Evolutionary conservation across 2,797 vertebrate genomes (phyloP), one percentile per base, ranked within the genome.

Genomic region (Diceros bicornis): DNA sequence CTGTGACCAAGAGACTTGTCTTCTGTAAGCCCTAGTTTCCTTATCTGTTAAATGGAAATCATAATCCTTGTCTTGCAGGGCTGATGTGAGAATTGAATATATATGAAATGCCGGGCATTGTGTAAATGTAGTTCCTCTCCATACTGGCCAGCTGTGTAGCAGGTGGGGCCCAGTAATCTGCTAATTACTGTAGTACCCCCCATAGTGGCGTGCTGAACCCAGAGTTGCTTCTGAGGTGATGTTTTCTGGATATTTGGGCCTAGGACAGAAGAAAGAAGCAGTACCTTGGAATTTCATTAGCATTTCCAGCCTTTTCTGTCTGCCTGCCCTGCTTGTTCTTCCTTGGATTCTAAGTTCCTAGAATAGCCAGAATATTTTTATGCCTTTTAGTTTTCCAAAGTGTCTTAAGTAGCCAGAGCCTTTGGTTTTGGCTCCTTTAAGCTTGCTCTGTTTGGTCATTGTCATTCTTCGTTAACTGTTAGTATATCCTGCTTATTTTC

Each of bases 301-400:
- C 20, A 59, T 71, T 96, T 96, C 69, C 57, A 23, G 55, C 57
- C 37, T 78, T 93, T 97, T 84, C 71, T 95, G 0, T 62, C 41
- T 91, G 57, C 52, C 59, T 93, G 57, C 11, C 41, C 29, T 62
- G 32, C 55, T 90, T 81, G 13, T 93, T 96, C 92, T 96, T 94
- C n/a, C 55, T 93, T 90, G 57, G 61, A 88, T 86, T 96, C 79
- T 96, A 74, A 93, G 62, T 95, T 96, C 79, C 85, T 96, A 96
- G 94, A 97, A 96, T 95, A 97, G 92, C 66, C 62, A 72, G n/a
- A 91, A 57, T 92, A 50, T 91, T 83, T 96, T 96, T 81, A 72
- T 90, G 62, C 85, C 50, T 97, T 72, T 85, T 96, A 83, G 50
- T 91, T 97, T 97, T 92, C 91, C 50, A 74, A 85, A 92, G 50